Evolutionary conservation across 2,888 invertebrate species (phyloP).

Genomic region (Tenthredo scrophulariae): DNA sequence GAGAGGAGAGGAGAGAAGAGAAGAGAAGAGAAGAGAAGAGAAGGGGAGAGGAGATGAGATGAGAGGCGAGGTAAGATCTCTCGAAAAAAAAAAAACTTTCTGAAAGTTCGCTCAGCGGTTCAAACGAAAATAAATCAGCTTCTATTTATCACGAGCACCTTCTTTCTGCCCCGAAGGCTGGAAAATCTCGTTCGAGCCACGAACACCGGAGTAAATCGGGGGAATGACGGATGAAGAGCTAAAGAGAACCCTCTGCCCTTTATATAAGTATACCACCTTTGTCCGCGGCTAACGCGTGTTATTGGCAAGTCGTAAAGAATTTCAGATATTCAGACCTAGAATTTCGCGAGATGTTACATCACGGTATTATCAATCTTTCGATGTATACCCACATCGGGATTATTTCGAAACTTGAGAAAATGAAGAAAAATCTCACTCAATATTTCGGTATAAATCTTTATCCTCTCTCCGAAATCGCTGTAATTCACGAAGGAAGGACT

Average conservation of each 20-base stretch:
- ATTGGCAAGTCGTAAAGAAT: slow-evolving; percentile 37
- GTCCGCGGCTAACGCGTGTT: slow-evolving; percentile 42
- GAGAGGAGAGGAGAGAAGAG: neutral
- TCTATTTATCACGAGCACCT: slow-evolving; percentile 51
- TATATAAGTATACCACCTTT: slow-evolving; percentile 43
- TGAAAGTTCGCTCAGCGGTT: slow-evolving; percentile 37
- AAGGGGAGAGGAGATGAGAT: neutral
- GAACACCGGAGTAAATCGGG: slow-evolving; percentile 44
- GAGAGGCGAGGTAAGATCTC: slow-evolving; percentile 3
- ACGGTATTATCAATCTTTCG: neutral
- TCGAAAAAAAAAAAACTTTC: slow-evolving; percentile 11
- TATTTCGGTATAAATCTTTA: neutral
- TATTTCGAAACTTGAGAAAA: neutral
- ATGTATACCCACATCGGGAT: neutral
- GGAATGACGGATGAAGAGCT: slow-evolving; percentile 49
- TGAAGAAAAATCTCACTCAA: neutral
- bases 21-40: neutral
- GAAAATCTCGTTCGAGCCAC: slow-evolving; percentile 45
- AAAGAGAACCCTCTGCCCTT: slow-evolving; percentile 42
- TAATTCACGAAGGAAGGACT: too few relatives aligned
- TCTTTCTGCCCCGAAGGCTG: slow-evolving; percentile 38
- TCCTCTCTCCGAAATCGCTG: neutral
- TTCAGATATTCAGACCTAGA: neutral
- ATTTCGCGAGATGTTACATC: neutral
- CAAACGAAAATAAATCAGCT: slow-evolving; percentile 50